Percentiles rank a stretch among this genome's conserved stretches.
Evolutionary conservation across 1,140 invertebrate species (phyloP).

Genomic region (Colletes latitarsis): DNA sequence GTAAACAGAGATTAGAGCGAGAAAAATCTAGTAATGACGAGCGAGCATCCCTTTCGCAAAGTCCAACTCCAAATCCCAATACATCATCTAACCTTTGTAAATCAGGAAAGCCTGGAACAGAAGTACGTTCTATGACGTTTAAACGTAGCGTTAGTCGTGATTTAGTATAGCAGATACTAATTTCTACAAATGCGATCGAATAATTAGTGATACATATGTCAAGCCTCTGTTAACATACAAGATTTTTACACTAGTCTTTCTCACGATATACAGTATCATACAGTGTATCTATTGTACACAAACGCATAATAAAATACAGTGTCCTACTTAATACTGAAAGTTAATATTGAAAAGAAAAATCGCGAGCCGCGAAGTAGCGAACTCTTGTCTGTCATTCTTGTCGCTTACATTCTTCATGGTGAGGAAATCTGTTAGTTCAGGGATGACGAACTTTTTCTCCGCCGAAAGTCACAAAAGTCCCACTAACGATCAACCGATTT

Average conservation of each 20-base stretch:
- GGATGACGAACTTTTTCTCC: no score
- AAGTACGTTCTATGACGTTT: constrained; percentile 79
- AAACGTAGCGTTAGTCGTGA: constrained; percentile 79
- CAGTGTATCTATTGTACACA: constrained; percentile 39
- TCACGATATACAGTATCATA: constrained; percentile 28
- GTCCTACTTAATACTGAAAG: constrained; percentile 21
- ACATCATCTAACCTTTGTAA: constrained; percentile 58
- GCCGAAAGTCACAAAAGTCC: no score
- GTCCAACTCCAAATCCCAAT: constrained; percentile 72
- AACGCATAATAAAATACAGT: constrained; percentile 48
- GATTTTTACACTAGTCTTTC: constrained; percentile 50
- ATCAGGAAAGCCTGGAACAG: constrained; percentile 68
- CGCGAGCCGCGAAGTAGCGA: no score
- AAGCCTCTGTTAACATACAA: constrained; percentile 48
- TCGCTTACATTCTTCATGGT: no score
- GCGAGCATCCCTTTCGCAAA: constrained; percentile 75
- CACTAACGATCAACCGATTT: no score
- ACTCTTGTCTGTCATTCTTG: no score
- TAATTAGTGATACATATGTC: constrained; percentile 23
- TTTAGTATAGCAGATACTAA: constrained; percentile 57
- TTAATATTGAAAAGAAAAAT: not conserved
- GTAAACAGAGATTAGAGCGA: constrained; percentile 84
- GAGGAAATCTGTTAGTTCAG: no score
- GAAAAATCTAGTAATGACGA: constrained; percentile 81
- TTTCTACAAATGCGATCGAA: constrained; percentile 6